phyloP scores from a whole-genome alignment of 1,140 invertebrate species.

The Psix sp. region DNA sequence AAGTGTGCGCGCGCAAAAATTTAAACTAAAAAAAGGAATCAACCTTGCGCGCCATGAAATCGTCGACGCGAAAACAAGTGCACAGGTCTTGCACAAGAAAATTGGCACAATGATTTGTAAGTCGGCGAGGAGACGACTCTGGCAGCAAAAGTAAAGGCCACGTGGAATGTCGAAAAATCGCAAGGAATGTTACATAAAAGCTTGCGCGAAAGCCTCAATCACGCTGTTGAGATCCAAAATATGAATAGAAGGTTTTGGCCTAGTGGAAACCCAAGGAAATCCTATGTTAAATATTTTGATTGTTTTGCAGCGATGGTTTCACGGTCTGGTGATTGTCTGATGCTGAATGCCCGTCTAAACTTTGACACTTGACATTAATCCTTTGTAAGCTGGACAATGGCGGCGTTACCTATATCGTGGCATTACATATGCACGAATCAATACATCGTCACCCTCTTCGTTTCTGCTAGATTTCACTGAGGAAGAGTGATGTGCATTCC shows the following conservation, averaged over 20 bases:
- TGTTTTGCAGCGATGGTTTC: no score
- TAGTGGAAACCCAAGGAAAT: no score
- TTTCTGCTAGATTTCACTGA: slow-evolving; percentile 60
- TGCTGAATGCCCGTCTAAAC: slow-evolving; percentile 49
- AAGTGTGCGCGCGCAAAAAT: slow-evolving; percentile 35
- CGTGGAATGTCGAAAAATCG: no score
- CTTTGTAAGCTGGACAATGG: slow-evolving; percentile 61
- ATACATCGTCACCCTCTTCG: slow-evolving; percentile 60
- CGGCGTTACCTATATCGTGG: slow-evolving; percentile 54
- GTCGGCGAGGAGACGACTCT: no score
- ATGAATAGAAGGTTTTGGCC: no score
- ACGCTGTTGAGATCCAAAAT: no score
- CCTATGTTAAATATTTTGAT: no score
- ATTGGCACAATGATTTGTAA: slow-evolving; percentile 29
- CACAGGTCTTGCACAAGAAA: slow-evolving; percentile 33
- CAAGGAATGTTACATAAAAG: no score
- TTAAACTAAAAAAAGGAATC: neutral
- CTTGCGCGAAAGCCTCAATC: no score
- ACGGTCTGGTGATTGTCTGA: slow-evolving; percentile 51
- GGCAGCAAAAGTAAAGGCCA: no score
- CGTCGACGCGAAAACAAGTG: slow-evolving; percentile 38
- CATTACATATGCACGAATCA: slow-evolving; percentile 62
- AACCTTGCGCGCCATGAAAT: slow-evolving; percentile 10
- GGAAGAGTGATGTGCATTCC: slow-evolving; percentile 49
- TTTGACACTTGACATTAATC: slow-evolving; percentile 66